phyloP scores from a whole-genome alignment of 2,113 vertebrate genomes.

The Daboia siamensis region DNA sequence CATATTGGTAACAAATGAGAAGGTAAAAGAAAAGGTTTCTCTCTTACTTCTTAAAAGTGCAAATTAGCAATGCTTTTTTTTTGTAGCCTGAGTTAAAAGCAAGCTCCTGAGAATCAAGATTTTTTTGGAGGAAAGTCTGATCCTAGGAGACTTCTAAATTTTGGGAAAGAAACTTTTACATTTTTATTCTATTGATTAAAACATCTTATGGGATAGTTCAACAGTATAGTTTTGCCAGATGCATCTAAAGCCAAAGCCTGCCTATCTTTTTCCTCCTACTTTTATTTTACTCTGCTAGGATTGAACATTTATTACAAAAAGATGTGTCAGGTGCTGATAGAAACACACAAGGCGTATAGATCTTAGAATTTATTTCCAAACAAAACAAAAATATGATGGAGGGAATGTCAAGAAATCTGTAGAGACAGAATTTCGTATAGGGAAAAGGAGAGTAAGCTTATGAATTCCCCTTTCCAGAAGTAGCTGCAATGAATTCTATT shows the following conservation, averaged over 20 bases:
- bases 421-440: not conserved
- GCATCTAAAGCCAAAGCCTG: not conserved
- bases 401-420: not conserved
- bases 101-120: slow-evolving; percentile 40
- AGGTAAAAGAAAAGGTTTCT: slow-evolving; percentile 62
- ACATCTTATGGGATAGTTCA: not conserved
- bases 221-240: not conserved
- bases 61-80: slow-evolving; percentile 54
- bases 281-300: not conserved
- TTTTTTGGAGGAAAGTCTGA: slow-evolving; percentile 34
- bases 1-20: slow-evolving; percentile 59
- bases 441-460: not conserved
- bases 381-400: not conserved
- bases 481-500: not conserved
- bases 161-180: not conserved
- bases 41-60: slow-evolving; percentile 60
- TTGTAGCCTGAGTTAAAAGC: slow-evolving; percentile 41
- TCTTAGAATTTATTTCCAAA: not conserved
- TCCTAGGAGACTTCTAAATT: slow-evolving; percentile 39
- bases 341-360: not conserved
- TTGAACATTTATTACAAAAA: not conserved
- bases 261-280: not conserved
- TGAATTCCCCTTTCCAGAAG: not conserved
- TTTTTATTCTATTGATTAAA: slow-evolving; percentile 31
- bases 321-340: not conserved